Base-by-base conservation (phyloP, 2,888 invertebrate genomes). In the Apomyelois bistriatella region DNA sequence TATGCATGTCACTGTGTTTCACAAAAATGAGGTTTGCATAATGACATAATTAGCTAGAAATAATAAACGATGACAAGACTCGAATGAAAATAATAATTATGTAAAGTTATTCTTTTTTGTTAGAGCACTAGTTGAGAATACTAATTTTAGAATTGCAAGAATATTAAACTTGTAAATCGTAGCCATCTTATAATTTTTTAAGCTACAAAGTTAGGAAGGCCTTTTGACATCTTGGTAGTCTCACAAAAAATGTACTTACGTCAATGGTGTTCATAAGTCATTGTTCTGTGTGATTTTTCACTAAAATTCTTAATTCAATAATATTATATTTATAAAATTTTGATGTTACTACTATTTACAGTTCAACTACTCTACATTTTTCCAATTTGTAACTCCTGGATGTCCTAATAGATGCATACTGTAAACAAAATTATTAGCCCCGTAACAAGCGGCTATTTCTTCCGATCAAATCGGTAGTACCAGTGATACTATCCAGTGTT, bases 401-500 rank as follows among this genome's bases (percentile, higher is more conserved):
- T n/a, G 22, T 22, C 12, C 17, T 22, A 52, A 43, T 43, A 36
- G 36, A 36, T 51, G 17, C 22, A 13, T 43, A 43, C 9, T 36
- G 22, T 22, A 51, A 36, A 42, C 22, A 16, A 43, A 28, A 52
- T 43, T 57, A 57, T 52, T 47, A 38, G 38, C 53, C 47, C n/a
- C 13, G 22, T 22, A 36, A 36, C 50, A 8, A 4, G 38, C 48
- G 30, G 28, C 13, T 4, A 32, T 49, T 32, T 46, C 30, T 38
- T 55, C 61, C 54, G 57, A 61, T 53, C 53, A 53, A 47, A 57
- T 53, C 62, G 52, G 55, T 58, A 60, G 61, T 66, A 60, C 67
- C 63, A 68, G 66, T 57, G 60, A 60, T 58, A 67, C 69, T 68
- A 74, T 73, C 54, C 66, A 57, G 61, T 79, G 70, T 79, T 79